Percentiles rank a stretch among this genome's conserved stretches.
phyloP scores from a whole-genome alignment of 2,797 vertebrate species.

The Cryptoblepharus egeriae region DNA sequence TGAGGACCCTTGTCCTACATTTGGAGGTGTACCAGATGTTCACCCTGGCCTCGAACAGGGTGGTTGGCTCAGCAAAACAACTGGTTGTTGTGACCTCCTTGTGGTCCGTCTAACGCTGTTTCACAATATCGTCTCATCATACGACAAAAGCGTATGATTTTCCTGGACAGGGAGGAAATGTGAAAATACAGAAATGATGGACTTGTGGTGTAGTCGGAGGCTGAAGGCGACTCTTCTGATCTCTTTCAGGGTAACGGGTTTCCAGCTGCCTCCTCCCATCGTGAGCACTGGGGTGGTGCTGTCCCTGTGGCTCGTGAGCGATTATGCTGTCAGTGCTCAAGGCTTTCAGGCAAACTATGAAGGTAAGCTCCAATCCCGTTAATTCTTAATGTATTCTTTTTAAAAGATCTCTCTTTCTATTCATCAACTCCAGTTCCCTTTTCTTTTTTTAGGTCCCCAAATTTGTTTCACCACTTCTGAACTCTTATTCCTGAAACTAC shows the following conservation, averaged over 20 bases:
- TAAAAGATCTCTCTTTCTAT: background rate
- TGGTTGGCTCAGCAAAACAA: background rate
- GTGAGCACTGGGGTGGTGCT: slow-evolving; percentile 90
- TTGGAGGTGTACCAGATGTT: too few relatives aligned
- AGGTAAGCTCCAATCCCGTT: slow-evolving; percentile 89
- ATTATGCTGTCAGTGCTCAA: slow-evolving; percentile 97
- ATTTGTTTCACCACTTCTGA: background rate
- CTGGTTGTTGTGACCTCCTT: background rate
- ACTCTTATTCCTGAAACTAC: background rate
- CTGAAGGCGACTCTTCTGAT: slow-evolving; percentile 24
- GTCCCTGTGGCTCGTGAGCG: slow-evolving; percentile 92
- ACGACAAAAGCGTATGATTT: too few relatives aligned
- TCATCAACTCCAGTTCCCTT: background rate
- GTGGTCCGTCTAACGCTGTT: background rate
- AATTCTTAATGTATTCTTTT: too few relatives aligned
- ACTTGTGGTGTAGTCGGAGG: fast-evolving
- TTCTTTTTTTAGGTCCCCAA: background rate
- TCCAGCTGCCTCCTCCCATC: slow-evolving; percentile 94
- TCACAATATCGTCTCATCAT: background rate
- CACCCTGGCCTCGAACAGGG: too few relatives aligned
- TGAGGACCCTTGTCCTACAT: too few relatives aligned
- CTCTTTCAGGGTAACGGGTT: slow-evolving; percentile 92
- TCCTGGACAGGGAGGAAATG: too few relatives aligned
- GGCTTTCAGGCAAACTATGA: slow-evolving; percentile 95
- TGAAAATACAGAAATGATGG: too few relatives aligned